Conservation (phyloP, 2,113 vertebrate species). For the Artemisiospiza belli region DNA sequence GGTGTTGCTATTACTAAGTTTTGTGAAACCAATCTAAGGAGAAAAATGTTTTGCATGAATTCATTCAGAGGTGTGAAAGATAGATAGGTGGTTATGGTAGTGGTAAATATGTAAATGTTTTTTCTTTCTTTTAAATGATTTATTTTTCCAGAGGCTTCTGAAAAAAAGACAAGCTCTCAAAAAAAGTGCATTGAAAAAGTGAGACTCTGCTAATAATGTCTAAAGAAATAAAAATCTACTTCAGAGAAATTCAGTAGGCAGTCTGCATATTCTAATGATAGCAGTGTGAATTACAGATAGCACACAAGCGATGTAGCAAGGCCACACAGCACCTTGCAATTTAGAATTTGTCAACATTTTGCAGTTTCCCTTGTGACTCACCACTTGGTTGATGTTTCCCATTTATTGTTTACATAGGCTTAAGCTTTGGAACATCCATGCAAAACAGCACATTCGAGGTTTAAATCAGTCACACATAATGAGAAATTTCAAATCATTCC, state of each 20-base stretch:
- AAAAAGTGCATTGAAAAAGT: neutral
- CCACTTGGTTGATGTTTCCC: constrained; percentile 33
- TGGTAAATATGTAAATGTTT: neutral
- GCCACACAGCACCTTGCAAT: constrained; percentile 33
- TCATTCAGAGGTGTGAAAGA: neutral
- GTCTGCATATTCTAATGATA: constrained; percentile 13
- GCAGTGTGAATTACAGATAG: constrained; percentile 39
- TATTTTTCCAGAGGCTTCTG: constrained; percentile 27
- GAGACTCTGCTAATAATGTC: constrained; percentile 21
- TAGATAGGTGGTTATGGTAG: neutral
- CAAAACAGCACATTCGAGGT: constrained; percentile 7
- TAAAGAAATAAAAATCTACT: constrained; percentile 27
- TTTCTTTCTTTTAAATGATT: neutral
- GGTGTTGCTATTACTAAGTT: neutral
- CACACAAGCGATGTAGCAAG: neutral
- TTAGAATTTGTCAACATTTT: constrained; percentile 39
- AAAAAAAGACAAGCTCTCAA: neutral
- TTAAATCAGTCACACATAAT: constrained; percentile 61
- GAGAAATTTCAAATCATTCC: constrained; percentile 57
- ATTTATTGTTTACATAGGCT: constrained; percentile 50
- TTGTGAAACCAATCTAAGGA: neutral
- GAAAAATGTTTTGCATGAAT: neutral
- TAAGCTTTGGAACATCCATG: constrained; percentile 21
- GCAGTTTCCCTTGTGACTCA: constrained; percentile 15
- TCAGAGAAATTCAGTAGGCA: neutral